These are phyloP conservation scores for Dromococcyx pavoninus DNA, from an alignment of 2,797 vertebrate species.

Conservation along the genomic window DNA sequence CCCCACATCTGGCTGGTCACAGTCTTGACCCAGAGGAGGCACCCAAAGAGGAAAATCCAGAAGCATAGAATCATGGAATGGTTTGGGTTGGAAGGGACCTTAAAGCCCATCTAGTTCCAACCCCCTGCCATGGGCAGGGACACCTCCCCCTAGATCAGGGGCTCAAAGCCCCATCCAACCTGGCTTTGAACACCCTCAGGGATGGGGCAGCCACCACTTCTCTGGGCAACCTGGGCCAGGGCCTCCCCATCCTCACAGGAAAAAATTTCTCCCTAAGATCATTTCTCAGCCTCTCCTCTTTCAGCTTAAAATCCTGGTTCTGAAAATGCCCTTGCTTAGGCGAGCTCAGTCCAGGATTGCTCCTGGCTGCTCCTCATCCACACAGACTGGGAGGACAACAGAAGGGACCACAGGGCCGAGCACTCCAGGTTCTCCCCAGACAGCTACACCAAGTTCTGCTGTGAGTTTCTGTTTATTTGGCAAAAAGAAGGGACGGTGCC, in stretches of 20 bases:
- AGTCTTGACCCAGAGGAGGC: neutral
- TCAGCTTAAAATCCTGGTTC: neutral
- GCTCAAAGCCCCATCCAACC: no score
- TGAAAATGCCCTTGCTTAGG: neutral
- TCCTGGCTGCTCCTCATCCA: neutral
- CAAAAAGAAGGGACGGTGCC: neutral
- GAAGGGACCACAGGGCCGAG: neutral
- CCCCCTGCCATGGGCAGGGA: no score
- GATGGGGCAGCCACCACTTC: no score
- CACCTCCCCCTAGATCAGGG: no score
- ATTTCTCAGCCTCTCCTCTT: no score
- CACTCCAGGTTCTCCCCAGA: neutral
- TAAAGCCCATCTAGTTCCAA: no score
- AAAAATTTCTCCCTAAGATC: no score
- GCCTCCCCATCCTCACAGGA: no score
- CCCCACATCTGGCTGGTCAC: neutral
- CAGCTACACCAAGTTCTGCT: neutral
- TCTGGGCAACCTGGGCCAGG: no score
- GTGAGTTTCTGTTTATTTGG: constrained; percentile 38
- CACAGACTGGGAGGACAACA: neutral
- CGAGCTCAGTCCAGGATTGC: neutral
- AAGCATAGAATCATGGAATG: no score
- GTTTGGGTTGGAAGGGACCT: no score
- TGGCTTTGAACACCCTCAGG: no score
- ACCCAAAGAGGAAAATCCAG: neutral